Conservation (phyloP, 2,888 invertebrate genomes). For the Andrena camellia region DNA sequence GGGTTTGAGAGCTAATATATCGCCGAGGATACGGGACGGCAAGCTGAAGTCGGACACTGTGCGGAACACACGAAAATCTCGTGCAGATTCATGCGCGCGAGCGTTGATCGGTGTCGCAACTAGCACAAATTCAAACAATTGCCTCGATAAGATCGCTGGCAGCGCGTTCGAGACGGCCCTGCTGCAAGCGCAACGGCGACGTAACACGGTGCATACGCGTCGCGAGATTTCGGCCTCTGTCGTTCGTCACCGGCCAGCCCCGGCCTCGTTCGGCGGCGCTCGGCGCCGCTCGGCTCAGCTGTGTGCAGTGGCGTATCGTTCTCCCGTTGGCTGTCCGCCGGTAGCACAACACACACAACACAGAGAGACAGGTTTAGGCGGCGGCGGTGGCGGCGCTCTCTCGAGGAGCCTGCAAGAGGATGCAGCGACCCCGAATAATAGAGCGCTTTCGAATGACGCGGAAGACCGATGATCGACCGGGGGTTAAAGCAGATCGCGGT, state of each 20-base stretch:
- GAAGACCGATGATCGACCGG: conserved; percentile 74
- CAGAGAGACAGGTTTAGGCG: conserved; percentile 28
- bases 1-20: neutral
- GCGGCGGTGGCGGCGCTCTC: conserved; percentile 27
- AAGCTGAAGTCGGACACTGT: neutral
- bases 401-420: conserved; percentile 53
- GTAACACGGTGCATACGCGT: conserved; percentile 68
- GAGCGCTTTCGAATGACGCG: conserved; percentile 78
- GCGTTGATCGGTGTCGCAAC: conserved; percentile 30
- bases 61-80: conserved; percentile 2
- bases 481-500: conserved; percentile 78
- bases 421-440: conserved; percentile 76
- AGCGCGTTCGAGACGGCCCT: conserved; percentile 56
- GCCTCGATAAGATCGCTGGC: conserved; percentile 50
- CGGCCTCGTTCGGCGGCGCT: conserved; percentile 48
- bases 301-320: conserved; percentile 44
- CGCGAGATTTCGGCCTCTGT: conserved; percentile 62
- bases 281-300: conserved; percentile 55
- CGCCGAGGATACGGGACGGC: no score
- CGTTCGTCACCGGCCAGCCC: conserved; percentile 56
- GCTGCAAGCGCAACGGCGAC: conserved; percentile 60
- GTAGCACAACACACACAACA: conserved; percentile 53
- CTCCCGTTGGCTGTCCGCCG: conserved; percentile 55
- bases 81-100: conserved; percentile 22
- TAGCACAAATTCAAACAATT: conserved; percentile 56